Percentiles rank a stretch among this genome's conserved stretches.
phyloP scores from a whole-genome alignment of 2,888 invertebrate species.

The Agriopis aurantiaria region DNA sequence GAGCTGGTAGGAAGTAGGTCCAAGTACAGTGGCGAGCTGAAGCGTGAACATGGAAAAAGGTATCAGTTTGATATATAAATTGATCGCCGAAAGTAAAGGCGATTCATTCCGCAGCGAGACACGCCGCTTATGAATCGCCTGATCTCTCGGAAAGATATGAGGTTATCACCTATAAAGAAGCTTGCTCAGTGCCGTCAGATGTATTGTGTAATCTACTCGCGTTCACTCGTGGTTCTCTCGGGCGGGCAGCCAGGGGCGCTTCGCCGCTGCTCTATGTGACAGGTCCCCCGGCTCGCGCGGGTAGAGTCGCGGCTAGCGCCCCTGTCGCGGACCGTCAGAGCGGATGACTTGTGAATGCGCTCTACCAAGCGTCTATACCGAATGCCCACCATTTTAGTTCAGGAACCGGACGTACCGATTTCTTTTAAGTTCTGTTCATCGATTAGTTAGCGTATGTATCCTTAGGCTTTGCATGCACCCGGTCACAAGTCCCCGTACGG shows the following conservation, averaged over 20 bases:
- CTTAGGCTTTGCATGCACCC: slow-evolving; percentile 85
- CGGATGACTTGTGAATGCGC: slow-evolving; percentile 74
- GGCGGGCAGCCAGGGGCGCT: slow-evolving; percentile 50
- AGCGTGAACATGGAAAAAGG: slow-evolving; percentile 99
- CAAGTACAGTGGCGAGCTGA: slow-evolving; percentile 99
- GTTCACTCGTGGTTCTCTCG: slow-evolving; percentile 65
- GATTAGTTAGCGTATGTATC: slow-evolving; percentile 84
- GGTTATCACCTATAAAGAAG: slow-evolving; percentile 81
- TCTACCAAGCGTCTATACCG: slow-evolving; percentile 86
- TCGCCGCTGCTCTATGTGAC: slow-evolving; percentile 57
- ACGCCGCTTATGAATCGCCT: slow-evolving; percentile 70
- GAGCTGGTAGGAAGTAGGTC: slow-evolving; percentile 99
- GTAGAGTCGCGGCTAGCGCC: slow-evolving; percentile 61
- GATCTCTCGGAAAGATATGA: slow-evolving; percentile 74
- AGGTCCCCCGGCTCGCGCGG: slow-evolving; percentile 26
- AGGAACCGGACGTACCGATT: slow-evolving; percentile 82
- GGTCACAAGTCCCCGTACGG: slow-evolving; percentile 82
- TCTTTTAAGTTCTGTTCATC: slow-evolving; percentile 85
- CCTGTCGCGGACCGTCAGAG: slow-evolving; percentile 51
- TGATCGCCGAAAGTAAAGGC: slow-evolving; percentile 79
- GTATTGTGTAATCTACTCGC: slow-evolving; percentile 87
- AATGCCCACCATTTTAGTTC: slow-evolving; percentile 81
- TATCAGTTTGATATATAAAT: slow-evolving; percentile 88
- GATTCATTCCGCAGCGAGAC: slow-evolving; percentile 69
- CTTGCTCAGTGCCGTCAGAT: slow-evolving; percentile 87